Evolutionary conservation across 2,888 invertebrate genomes (phyloP).

Genomic region (Tachina lurida): DNA sequence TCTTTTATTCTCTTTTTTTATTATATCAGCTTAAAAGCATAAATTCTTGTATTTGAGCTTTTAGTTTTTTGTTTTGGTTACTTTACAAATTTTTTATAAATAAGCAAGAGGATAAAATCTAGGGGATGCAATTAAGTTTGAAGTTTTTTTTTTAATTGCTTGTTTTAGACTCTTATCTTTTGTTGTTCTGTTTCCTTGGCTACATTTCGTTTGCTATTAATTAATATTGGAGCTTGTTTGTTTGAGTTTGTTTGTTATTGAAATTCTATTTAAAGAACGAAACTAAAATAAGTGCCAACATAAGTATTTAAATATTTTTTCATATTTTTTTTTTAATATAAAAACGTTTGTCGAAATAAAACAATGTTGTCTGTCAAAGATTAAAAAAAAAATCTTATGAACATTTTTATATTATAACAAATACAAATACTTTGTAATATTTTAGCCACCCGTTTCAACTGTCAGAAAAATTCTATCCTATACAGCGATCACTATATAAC

Average conservation of each 20-base stretch:
- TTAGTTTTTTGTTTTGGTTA: not conserved
- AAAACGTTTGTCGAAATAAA: conserved; percentile 3
- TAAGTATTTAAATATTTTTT: conserved; percentile 8
- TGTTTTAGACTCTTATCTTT: conserved; percentile 41
- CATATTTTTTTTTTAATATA: not conserved
- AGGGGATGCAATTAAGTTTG: conserved; percentile 49
- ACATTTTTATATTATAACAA: no score
- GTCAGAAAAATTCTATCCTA: not conserved
- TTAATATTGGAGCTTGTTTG: conserved; percentile 35
- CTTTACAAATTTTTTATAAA: conserved; percentile 13
- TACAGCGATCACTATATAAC: no score
- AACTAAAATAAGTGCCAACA: not conserved
- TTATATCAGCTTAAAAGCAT: conserved; percentile 25
- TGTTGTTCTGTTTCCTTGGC: not conserved
- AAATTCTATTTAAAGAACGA: conserved; percentile 21
- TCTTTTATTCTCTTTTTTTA: conserved; percentile 6
- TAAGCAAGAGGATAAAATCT: conserved; percentile 12
- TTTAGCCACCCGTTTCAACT: no score
- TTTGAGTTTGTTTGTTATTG: conserved; percentile 7
- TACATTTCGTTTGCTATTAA: conserved; percentile 45
- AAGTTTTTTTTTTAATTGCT: conserved; percentile 47
- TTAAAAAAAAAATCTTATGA: not conserved
- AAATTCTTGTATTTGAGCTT: conserved; percentile 2
- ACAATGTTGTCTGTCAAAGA: conserved; percentile 45
- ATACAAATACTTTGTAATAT: no score